Base-by-base conservation (phyloP, 2,797 vertebrate species). In the Falco novaeseelandiae region DNA sequence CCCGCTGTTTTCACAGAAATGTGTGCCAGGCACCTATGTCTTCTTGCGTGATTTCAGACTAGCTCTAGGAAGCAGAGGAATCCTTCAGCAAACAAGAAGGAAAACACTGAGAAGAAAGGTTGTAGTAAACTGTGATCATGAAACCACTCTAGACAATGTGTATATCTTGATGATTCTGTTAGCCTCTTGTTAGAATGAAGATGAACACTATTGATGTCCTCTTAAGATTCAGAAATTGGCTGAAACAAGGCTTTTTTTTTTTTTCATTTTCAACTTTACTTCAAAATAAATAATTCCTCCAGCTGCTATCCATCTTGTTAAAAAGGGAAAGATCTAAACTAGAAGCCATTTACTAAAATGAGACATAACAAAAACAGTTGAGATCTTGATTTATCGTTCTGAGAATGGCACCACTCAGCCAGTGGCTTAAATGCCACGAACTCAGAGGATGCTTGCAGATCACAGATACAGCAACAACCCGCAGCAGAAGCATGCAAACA, bases 291-390 rank as follows among this genome's bases (percentile, higher is more conserved):
- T 70, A 46, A 42, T 67, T 95, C 15, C 34, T 32, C 14, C 51
- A 93, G 32, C 66, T 94, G 51, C 63, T 83, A 52, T 54, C 20
- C 30, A 57, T 91, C 36, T 73, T 70, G 51, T 80, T 57, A 90
- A 80, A 80, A 97, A 94, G 46, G 27, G 49, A 55, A 90, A 30
- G 6, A 58, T 12, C 18, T 58, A 81, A 90, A 94, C 70, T 63
- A 82, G 51, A 84, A 94, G 58, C 19, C 32, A 19, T 62, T 97
- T 94, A 81, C 74, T 94, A 52, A 81, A 97, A 42, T 73, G 32
- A 63, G 70, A 29, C 17, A 29, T 46, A 92, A 82, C 30, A 32
- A 54, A 96, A 96, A 94, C 48, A 77, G 2, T 46, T 46, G 32
- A 87, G 29, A 81, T 42, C n/a, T 92, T 96, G 77, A 94, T 91